Conservation (phyloP, 2,888 invertebrate genomes). For the Pollenia griseotomentosa region DNA sequence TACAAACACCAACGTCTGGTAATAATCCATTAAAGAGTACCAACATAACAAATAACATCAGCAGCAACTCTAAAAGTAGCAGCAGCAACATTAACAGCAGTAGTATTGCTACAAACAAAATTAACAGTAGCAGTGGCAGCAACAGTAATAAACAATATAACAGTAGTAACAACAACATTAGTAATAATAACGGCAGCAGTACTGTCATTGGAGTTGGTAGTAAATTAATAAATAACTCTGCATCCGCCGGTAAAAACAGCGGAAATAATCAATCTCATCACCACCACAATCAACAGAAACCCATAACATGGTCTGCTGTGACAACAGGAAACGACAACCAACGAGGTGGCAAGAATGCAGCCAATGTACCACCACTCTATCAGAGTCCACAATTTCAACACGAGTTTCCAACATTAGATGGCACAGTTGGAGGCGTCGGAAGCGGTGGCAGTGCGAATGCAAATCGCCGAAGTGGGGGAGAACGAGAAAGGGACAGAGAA, state of each 20-base stretch:
- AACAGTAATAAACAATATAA: constrained; percentile 73
- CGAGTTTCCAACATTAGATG: constrained; percentile 95
- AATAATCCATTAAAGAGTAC: constrained; percentile 64
- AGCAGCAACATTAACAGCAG: constrained; percentile 75
- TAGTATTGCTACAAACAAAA: constrained; percentile 55
- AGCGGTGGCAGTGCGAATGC: constrained; percentile 79
- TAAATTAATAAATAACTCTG: constrained; percentile 77
- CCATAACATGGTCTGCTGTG: constrained; percentile 87
- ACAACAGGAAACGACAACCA: constrained; percentile 85
- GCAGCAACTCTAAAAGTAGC: constrained; percentile 73
- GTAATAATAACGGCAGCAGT: constrained; percentile 75
- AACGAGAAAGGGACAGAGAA: constrained; percentile 75
- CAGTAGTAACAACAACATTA: constrained; percentile 73
- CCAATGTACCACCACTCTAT: constrained; percentile 87
- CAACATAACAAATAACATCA: constrained; percentile 66
- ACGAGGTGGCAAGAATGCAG: constrained; percentile 76
- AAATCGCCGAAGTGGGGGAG: constrained; percentile 63
- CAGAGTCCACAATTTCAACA: constrained; percentile 96
- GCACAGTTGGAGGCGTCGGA: constrained; percentile 84
- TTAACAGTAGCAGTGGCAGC: constrained; percentile 62
- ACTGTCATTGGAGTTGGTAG: constrained; percentile 76
- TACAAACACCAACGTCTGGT: constrained; percentile 66
- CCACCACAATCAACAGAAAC: constrained; percentile 83
- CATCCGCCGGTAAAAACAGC: constrained; percentile 66
- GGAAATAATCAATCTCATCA: constrained; percentile 75